phyloP scores from a whole-genome alignment of 2,797 vertebrate species.

The Sus cebifrons region DNA sequence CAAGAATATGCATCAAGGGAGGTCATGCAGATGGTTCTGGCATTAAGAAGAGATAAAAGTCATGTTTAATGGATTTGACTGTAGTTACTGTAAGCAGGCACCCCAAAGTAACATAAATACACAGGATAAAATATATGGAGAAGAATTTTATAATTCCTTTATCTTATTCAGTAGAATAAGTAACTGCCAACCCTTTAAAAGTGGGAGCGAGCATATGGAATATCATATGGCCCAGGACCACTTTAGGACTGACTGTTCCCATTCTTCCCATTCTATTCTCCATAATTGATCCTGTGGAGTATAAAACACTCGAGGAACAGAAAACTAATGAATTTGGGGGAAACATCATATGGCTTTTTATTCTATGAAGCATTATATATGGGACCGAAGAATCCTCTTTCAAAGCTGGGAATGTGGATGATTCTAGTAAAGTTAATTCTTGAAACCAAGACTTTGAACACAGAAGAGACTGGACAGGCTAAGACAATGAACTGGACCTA shows the following conservation, averaged over 20 bases:
- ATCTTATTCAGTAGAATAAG: constrained; percentile 59
- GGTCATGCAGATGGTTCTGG: constrained; percentile 68
- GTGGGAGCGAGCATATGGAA: not conserved
- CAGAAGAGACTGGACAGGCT: not conserved
- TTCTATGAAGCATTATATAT: not conserved
- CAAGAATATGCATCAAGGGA: constrained; percentile 73
- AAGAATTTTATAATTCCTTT: constrained; percentile 62
- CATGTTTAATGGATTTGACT: constrained; percentile 69
- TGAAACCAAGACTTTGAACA: not conserved
- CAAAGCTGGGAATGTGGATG: not conserved
- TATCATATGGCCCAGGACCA: not conserved
- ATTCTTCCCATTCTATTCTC: not conserved
- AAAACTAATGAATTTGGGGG: not conserved
- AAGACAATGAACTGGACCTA: not conserved
- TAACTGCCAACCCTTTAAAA: constrained; percentile 42
- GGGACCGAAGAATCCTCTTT: constrained; percentile 14
- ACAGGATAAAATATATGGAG: constrained; percentile 43
- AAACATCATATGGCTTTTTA: not conserved
- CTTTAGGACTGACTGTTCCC: not conserved
- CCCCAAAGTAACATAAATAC: constrained; percentile 64
- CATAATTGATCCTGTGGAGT: not conserved
- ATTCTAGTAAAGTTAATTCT: not conserved
- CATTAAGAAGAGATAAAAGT: constrained; percentile 70
- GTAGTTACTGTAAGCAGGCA: constrained; percentile 37
- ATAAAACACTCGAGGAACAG: not conserved